Conservation (phyloP, 2,888 invertebrate genomes). For the Pteria penguin region DNA sequence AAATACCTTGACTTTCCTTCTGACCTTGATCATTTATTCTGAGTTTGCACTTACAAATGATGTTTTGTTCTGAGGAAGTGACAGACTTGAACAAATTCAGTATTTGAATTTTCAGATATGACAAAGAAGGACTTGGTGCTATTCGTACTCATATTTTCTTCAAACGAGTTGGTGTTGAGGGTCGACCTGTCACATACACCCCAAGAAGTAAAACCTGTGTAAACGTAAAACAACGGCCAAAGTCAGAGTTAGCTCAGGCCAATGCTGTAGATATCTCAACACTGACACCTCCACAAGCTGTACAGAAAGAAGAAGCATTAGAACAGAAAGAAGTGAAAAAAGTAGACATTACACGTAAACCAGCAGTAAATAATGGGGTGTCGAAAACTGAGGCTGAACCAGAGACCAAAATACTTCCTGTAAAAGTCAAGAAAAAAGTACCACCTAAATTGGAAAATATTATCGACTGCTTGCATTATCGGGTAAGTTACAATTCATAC, state of each 20-base stretch:
- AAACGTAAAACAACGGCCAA: slow-evolving; percentile 19
- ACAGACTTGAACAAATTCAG: neutral
- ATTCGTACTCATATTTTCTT: slow-evolving; percentile 58
- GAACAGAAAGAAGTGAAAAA: neutral
- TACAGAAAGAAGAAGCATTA: neutral
- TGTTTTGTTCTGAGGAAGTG: too few relatives aligned
- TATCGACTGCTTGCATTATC: slow-evolving; percentile 63
- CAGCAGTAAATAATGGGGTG: slow-evolving; percentile 22
- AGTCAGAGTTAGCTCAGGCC: slow-evolving; percentile 12
- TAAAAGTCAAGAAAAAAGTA: slow-evolving; percentile 40
- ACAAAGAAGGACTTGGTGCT: slow-evolving; percentile 61
- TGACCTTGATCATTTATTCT: too few relatives aligned
- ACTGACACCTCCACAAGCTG: neutral
- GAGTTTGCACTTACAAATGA: too few relatives aligned
- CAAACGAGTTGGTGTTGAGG: slow-evolving; percentile 59
- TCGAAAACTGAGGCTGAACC: slow-evolving; percentile 5
- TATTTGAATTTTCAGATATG: slow-evolving; percentile 57
- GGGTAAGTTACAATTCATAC: slow-evolving; percentile 47
- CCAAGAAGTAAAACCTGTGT: slow-evolving; percentile 16
- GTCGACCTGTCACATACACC: slow-evolving; percentile 46
- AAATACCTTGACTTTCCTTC: too few relatives aligned
- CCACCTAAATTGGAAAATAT: slow-evolving; percentile 61
- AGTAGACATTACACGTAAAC: slow-evolving; percentile 9
- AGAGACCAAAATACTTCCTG: slow-evolving; percentile 35
- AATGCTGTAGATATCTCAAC: neutral